Base-by-base conservation (phyloP, 2,888 invertebrate genomes). In the Patella caerulea region DNA sequence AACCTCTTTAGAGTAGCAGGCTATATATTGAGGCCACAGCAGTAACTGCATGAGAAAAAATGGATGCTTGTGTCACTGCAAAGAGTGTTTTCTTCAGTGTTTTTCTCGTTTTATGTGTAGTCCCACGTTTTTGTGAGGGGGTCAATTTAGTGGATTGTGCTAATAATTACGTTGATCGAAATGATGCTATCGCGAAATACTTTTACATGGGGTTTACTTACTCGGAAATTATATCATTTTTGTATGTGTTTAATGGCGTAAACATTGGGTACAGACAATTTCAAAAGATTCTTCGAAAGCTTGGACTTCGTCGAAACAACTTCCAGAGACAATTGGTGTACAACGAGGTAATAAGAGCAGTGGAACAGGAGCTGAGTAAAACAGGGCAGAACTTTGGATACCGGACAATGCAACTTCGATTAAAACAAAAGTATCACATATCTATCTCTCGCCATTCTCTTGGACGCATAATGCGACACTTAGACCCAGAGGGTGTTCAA, bases 401-500 rank as follows among this genome's bases (percentile, higher is more conserved):
- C 19, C 59, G 59, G 15, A 59, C 59, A 59, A 59, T 59, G 59
- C 59, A 59, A 59, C 59, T 59, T 59, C 19, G 59, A 59, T 17
- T 59, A n/a, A 59, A 59, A 17, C 12, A 17, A 59, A 59, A 59
- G 17, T 59, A 59, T 59, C 59, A 9, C 14, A 17, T 59, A 5
- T 5, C 19, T 5, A 7, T 73, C 17, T 73, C 73, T 24, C 29
- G 53, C 7, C 73, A 54, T 29, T 45, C n/a, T 14, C 72, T 78
- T 3, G 15, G 75, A 59, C 3, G 71, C 9, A 69, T 72, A 65
- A 24, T 78, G 29, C 3, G 19, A 19, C 24, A 72, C 53, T 14
- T 78, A 3, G 72, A 76, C 19, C 72, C 72, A 56, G 72, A 53
- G 29, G 76, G 55, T 34, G 65, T 73, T 4, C n/a, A 76, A 54